A percentile compares a stretch with the other conserved stretches of the same genome.
These are phyloP conservation scores for Lipophrys pholis DNA, from an alignment of 2,113 vertebrate genomes.

Conservation along the genomic window DNA sequence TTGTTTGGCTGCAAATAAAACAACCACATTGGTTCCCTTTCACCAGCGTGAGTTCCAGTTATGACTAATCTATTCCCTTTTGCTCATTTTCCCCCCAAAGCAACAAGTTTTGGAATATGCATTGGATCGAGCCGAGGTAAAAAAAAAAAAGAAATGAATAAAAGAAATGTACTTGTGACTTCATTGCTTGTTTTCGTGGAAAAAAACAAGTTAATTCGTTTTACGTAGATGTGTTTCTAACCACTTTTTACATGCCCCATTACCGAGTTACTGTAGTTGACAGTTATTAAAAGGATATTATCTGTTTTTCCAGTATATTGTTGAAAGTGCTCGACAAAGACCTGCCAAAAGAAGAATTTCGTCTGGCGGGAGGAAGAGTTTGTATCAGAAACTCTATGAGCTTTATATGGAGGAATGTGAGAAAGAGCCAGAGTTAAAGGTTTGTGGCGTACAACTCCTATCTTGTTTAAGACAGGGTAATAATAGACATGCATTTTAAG, in stretches of 20 bases:
- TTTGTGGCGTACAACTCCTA: constrained; percentile 68
- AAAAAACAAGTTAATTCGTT: neutral
- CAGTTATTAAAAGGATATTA: neutral
- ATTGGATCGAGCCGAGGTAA: constrained; percentile 98
- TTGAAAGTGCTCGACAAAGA: constrained; percentile 97
- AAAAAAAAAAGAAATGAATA: too few species aligned
- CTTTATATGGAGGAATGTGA: constrained; percentile 99
- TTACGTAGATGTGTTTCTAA: neutral
- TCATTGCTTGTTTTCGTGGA: neutral
- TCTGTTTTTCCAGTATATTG: constrained; percentile 89
- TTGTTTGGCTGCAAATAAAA: too few species aligned
- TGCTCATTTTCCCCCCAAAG: constrained; percentile 74
- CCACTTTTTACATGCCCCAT: neutral
- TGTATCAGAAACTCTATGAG: constrained; percentile 99
- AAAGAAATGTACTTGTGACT: neutral
- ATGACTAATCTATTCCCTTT: constrained; percentile 19
- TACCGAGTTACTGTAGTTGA: neutral
- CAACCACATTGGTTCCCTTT: neutral
- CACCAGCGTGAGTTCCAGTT: neutral
- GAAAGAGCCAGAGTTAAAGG: constrained; percentile 99
- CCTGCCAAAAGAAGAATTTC: constrained; percentile 93
- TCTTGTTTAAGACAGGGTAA: constrained; percentile 6
- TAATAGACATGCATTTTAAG: neutral
- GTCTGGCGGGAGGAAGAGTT: constrained; percentile 93
- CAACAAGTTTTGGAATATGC: constrained; percentile 98